Evolutionary conservation across 1,140 invertebrate genomes (phyloP).

Genomic region (Pseudoatta argentina): DNA sequence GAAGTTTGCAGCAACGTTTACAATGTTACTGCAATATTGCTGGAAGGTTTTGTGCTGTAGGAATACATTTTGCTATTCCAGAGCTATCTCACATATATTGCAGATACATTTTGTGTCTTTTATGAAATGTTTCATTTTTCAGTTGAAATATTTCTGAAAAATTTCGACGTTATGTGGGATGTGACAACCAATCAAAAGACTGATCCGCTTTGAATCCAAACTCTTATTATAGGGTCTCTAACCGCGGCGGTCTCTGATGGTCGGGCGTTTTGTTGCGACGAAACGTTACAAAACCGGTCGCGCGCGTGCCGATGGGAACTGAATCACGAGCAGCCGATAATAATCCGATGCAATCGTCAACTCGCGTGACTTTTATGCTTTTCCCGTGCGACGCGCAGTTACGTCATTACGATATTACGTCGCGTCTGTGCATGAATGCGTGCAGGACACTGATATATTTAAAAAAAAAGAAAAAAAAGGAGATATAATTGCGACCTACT

Average conservation of each 20-base stretch:
- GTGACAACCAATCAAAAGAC: no score
- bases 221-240: not conserved
- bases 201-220: no score
- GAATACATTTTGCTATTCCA: no score
- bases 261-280: not conserved
- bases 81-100: no score
- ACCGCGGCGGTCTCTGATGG: not conserved
- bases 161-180: no score
- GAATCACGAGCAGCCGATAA: conserved; percentile 36
- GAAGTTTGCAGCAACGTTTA: no score
- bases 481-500: not conserved
- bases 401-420: conserved; percentile 1
- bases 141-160: no score
- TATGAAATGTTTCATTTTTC: no score
- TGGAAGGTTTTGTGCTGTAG: no score
- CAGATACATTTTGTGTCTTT: no score
- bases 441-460: not conserved
- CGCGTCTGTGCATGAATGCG: not conserved
- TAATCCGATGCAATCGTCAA: conserved; percentile 12
- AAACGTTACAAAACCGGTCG: conserved; percentile 44
- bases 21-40: no score
- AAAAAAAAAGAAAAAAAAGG: conserved; percentile 2
- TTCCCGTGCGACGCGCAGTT: conserved; percentile 5
- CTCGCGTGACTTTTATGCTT: conserved; percentile 42
- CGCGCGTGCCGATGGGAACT: conserved; percentile 26